Percentiles rank a stretch among this genome's conserved stretches.
Evolutionary conservation across 2,888 invertebrate species (phyloP).

Genomic region (Dioctria rufipes): DNA sequence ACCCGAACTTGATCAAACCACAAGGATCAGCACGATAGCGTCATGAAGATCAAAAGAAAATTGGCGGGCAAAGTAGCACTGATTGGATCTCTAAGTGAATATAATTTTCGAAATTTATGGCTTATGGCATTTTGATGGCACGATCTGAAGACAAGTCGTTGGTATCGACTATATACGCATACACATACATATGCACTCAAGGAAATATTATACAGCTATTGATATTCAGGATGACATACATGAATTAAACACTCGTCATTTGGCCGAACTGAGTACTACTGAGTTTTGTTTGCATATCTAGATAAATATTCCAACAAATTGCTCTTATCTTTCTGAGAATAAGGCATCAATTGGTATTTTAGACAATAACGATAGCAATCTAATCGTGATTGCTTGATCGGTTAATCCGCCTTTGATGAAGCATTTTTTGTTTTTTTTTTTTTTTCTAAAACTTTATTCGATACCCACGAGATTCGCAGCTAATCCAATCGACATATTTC

Average conservation of each 20-base stretch:
- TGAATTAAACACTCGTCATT: constrained; percentile 27
- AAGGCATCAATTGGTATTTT: constrained; percentile 19
- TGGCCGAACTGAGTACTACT: neutral
- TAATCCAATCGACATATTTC: neutral
- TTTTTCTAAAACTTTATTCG: constrained; percentile 23
- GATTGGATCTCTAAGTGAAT: constrained; percentile 52
- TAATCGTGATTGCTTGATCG: constrained; percentile 41
- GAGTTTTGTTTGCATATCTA: constrained; percentile 34
- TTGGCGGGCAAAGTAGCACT: constrained; percentile 51
- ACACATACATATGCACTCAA: neutral
- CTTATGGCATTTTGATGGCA: constrained; percentile 50
- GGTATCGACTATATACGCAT: constrained; percentile 16
- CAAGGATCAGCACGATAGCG: constrained; percentile 43
- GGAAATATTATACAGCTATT: neutral
- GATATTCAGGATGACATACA: constrained; percentile 19
- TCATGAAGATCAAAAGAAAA: constrained; percentile 51
- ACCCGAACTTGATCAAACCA: constrained; percentile 10
- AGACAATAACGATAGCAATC: constrained; percentile 23
- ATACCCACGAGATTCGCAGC: neutral
- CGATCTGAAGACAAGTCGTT: constrained; percentile 42
- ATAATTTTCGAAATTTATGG: constrained; percentile 52
- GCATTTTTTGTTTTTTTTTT: too few relatives aligned
- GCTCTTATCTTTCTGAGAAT: constrained; percentile 25
- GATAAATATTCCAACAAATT: constrained; percentile 44
- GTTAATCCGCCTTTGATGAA: constrained; percentile 5